Evolutionary conservation across 35 echinoderm and acorn worm genomes (phyloP).

Genomic region (Apostichopus japonicus): DNA sequence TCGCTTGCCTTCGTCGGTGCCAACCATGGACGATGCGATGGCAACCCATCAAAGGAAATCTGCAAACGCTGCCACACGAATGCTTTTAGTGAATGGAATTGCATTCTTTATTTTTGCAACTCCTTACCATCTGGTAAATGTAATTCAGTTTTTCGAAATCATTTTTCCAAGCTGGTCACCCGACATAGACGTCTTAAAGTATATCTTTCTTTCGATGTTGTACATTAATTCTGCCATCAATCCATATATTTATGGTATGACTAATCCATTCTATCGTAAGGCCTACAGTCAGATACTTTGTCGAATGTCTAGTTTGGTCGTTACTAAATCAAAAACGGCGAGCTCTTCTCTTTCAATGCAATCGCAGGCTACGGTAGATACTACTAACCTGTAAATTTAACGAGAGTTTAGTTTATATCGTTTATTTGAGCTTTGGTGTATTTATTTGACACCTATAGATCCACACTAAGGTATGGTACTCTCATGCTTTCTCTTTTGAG

Average conservation of each 20-base stretch:
- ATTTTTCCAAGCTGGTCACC: background rate
- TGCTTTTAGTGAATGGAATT: slow-evolving; percentile 70
- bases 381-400: no score
- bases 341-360: no score
- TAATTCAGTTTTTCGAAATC: slow-evolving; percentile 15
- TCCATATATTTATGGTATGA: slow-evolving; percentile 57
- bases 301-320: no score
- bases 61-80: slow-evolving; percentile 55
- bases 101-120: slow-evolving; percentile 64
- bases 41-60: background rate
- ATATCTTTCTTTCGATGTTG: slow-evolving; percentile 30
- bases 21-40: background rate
- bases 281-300: slow-evolving; percentile 30
- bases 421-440: no score
- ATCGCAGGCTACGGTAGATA: no score
- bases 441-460: no score
- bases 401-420: no score
- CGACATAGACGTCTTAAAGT: background rate
- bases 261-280: slow-evolving; percentile 56
- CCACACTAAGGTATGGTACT: no score
- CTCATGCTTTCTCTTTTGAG: no score
- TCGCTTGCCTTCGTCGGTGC: background rate
- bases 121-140: slow-evolving; percentile 50
- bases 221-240: slow-evolving; percentile 67
- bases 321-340: no score